Base-by-base conservation (phyloP, 1,140 invertebrate genomes). In the Laupala kohalensis region DNA sequence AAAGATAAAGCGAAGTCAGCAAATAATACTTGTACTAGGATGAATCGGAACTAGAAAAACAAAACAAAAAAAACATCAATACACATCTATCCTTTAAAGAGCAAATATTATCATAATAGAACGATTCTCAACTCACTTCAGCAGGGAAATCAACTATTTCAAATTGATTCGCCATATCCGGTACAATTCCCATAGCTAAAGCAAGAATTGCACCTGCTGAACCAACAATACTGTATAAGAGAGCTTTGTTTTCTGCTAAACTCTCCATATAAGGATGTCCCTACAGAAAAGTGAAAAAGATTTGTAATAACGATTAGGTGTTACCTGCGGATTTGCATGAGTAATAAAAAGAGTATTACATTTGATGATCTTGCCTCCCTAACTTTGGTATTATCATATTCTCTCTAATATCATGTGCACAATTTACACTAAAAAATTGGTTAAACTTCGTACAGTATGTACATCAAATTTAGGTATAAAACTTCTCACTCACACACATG, bases 191-290 rank as follows among this genome's bases (percentile, higher is more conserved):
- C 69, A 90, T 84, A 9, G 92, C 89, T 37, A 97, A 81, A 25
- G 87, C 86, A 68, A 96, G 80, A 64, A 97, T 89, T 24, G 89
- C 85, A 64, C 82, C 84, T 24, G 88, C 86, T 15, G 92, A 92
- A 64, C 88, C 84, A 15, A 92, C 64, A 64, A 98, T 86, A 78
- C 94, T 95, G 82, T 95, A 97, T 74, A 99, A 81, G 69, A 99
- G 84, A 26, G 94, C 89, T 77, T 91, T 93, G 82, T 99, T 99
- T 77, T 97, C 92, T 23, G 79, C 80, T 71, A 99, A 83, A 82
- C 94, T 94, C 81, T 98, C 96, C 98, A 99, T 99, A 77, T 96
- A 99, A 3, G 98, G 98, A 80, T 94, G 89, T 13, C 98, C 97
- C 95, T 98, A 78, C 64, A 80, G 78, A 74, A 73, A 76, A 74